phyloP scores from a whole-genome alignment of 2,888 invertebrate genomes.

The Flexamia atlantica region DNA sequence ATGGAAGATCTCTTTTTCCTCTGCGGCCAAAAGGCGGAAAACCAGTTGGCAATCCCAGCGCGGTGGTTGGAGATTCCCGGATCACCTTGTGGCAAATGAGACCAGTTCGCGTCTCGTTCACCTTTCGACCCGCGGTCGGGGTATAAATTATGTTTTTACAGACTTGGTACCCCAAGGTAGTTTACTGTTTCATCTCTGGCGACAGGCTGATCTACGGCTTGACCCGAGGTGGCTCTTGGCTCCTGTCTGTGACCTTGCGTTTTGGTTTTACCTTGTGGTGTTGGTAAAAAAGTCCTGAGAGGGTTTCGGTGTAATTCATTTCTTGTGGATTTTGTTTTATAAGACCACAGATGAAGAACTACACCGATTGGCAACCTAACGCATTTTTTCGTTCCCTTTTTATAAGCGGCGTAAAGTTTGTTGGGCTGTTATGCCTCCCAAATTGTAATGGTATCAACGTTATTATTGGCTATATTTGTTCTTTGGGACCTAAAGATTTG shows the following conservation, averaged over 20 bases:
- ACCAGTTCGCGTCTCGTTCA: constrained; percentile 20
- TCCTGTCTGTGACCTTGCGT: background rate
- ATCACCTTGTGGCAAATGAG: constrained; percentile 23
- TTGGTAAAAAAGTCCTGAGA: background rate
- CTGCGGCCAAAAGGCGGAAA: constrained; percentile 17
- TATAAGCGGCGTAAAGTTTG: too few relatives aligned
- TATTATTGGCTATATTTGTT: too few relatives aligned
- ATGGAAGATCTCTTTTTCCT: background rate
- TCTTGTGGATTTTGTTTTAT: too few relatives aligned
- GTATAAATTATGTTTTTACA: constrained; percentile 7
- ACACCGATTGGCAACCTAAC: too few relatives aligned
- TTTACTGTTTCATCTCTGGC: constrained; percentile 27
- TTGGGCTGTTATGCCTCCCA: too few relatives aligned
- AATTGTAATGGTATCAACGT: too few relatives aligned
- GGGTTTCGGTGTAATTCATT: too few relatives aligned
- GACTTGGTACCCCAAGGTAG: background rate
- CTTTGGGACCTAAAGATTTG: too few relatives aligned
- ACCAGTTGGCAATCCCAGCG: background rate
- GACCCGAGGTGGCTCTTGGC: background rate
- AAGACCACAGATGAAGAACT: too few relatives aligned
- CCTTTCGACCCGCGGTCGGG: constrained; percentile 21
- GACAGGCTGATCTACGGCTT: background rate
- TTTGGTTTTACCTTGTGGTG: background rate
- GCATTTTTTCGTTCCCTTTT: too few relatives aligned
- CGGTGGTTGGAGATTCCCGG: background rate